These are phyloP conservation scores for Temnothorax nylanderi DNA, from an alignment of 1,140 invertebrate species.

Conservation along the genomic window DNA sequence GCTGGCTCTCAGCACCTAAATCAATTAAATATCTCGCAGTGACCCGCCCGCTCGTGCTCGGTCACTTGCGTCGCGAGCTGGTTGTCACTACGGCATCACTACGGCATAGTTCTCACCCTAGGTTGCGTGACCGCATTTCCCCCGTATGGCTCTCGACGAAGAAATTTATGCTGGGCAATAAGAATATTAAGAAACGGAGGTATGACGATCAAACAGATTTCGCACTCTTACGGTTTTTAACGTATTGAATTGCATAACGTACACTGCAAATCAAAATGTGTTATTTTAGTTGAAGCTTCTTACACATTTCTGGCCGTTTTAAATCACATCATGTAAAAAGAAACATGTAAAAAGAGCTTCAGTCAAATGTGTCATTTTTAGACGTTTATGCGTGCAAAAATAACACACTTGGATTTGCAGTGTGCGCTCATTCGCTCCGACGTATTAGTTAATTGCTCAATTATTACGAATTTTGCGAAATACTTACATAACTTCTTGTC, in stretches of 20 bases:
- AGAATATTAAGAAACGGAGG: not conserved
- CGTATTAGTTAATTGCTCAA: too few species aligned
- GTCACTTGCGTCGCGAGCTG: not conserved
- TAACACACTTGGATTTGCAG: too few species aligned
- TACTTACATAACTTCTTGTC: too few species aligned
- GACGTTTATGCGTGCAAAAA: too few species aligned
- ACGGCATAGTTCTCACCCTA: slow-evolving; percentile 43
- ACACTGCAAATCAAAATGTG: too few species aligned
- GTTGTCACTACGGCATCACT: slow-evolving; percentile 10
- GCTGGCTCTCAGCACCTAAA: slow-evolving; percentile 66
- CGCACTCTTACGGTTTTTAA: not conserved
- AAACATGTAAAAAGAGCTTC: too few species aligned
- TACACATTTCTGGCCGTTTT: too few species aligned
- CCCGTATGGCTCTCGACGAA: not conserved
- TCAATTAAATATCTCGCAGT: slow-evolving; percentile 75
- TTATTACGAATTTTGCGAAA: too few species aligned
- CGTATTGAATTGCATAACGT: not conserved
- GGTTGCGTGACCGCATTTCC: slow-evolving; percentile 12
- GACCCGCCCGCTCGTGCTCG: slow-evolving; percentile 15
- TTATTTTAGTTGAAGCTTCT: too few species aligned
- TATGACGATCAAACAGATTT: not conserved
- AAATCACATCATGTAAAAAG: too few species aligned
- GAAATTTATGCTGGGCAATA: not conserved
- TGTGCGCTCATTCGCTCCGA: too few species aligned
- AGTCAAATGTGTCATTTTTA: too few species aligned